These are phyloP conservation scores for Potorous gilbertii DNA, from an alignment of 2,797 vertebrate species.

Conservation along the genomic window DNA sequence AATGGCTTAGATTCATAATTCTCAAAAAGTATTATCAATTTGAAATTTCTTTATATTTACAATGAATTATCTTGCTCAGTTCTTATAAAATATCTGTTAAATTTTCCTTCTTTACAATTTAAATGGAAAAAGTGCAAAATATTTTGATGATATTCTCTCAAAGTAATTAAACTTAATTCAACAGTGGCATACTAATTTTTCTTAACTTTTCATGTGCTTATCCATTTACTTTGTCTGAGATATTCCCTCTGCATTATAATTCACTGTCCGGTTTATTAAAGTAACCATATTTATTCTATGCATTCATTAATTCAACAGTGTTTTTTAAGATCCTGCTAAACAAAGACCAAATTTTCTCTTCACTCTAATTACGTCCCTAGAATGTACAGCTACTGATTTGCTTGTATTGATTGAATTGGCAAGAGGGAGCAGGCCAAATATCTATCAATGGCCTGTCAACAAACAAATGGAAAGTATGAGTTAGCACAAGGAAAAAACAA, in stretches of 20 bases:
- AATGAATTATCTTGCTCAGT: neutral
- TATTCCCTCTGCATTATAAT: neutral
- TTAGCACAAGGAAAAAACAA: neutral
- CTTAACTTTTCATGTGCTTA: neutral
- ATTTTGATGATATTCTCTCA: neutral
- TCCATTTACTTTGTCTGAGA: constrained; percentile 44
- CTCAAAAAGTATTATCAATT: neutral
- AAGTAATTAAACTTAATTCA: neutral
- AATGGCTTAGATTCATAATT: neutral
- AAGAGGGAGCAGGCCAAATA: neutral
- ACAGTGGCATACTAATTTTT: neutral
- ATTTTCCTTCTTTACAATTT: neutral
- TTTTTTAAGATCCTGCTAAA: neutral
- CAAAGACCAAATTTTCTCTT: neutral
- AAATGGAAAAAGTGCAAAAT: neutral
- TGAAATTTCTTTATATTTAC: neutral
- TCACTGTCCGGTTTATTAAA: neutral
- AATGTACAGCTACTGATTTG: neutral
- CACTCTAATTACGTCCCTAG: neutral
- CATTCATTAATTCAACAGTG: neutral
- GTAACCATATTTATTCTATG: neutral
- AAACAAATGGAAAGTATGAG: neutral
- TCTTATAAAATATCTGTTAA: neutral
- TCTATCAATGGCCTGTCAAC: neutral
- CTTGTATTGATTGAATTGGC: neutral